A percentile compares a stretch with the other conserved stretches of the same genome.
phyloP scores from a whole-genome alignment of 2,888 invertebrate species.

The Nebria brevicollis region DNA sequence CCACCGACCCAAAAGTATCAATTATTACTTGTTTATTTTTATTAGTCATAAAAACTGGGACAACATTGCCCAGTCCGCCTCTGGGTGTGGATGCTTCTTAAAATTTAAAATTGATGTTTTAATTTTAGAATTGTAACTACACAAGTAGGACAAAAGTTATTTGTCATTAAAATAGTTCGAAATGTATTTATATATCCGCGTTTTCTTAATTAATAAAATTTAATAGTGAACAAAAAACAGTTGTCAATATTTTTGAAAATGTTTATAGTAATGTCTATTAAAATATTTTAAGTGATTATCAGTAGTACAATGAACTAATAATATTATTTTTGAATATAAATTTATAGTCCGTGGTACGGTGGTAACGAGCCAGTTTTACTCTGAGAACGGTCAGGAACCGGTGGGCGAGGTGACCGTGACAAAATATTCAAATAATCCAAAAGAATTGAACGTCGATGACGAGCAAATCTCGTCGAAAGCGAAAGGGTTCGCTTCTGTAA shows the following conservation, averaged over 20 bases:
- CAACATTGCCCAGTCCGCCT: not conserved
- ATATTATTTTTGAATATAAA: conserved; percentile 24
- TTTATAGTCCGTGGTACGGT: conserved; percentile 77
- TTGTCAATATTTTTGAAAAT: not conserved
- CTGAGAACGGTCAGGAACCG: conserved; percentile 76
- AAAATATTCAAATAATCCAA: conserved; percentile 75
- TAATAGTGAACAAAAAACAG: not conserved
- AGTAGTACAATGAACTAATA: conserved; percentile 17
- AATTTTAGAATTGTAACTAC: conserved; percentile 10
- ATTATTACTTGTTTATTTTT: not conserved
- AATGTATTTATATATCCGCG: conserved; percentile 2
- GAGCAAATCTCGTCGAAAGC: conserved; percentile 50
- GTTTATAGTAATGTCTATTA: not conserved
- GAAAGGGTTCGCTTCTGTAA: conserved; percentile 58
- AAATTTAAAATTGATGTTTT: conserved; percentile 11
- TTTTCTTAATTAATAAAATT: not conserved
- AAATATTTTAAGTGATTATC: not conserved
- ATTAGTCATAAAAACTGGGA: not conserved
- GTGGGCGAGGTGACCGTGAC: conserved; percentile 76
- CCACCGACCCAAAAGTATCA: not conserved
- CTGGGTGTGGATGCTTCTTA: not conserved
- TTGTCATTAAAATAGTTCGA: conserved; percentile 11
- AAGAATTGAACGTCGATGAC: conserved; percentile 62
- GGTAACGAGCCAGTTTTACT: conserved; percentile 74
- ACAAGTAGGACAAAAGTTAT: conserved; percentile 11